These are phyloP conservation scores for Ophthalmolycus amberensis DNA, from an alignment of 2,113 vertebrate species.

Conservation along the genomic window DNA sequence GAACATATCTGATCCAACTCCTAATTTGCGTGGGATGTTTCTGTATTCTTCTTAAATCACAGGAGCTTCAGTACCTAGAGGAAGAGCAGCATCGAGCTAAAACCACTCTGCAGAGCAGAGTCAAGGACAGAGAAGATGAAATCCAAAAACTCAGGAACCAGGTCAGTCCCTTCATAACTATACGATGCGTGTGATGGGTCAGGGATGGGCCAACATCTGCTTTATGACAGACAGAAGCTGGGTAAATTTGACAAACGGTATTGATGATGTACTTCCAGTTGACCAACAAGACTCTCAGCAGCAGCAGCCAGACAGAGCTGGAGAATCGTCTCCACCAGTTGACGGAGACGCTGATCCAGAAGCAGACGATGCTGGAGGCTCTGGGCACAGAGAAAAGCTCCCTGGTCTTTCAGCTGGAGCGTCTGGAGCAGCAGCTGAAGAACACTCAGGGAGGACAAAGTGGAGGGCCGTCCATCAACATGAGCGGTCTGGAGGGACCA, in stretches of 20 bases:
- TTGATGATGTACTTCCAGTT: slow-evolving; percentile 79
- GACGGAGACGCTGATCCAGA: slow-evolving; percentile 98
- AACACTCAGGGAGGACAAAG: slow-evolving; percentile 81
- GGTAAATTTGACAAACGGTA: not conserved
- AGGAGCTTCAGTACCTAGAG: slow-evolving; percentile 94
- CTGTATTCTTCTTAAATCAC: slow-evolving; percentile 15
- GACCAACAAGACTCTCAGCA: slow-evolving; percentile 95
- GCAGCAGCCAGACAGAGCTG: slow-evolving; percentile 93
- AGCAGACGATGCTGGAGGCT: slow-evolving; percentile 98
- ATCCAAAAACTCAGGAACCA: slow-evolving; percentile 99
- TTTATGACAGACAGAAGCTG: not conserved
- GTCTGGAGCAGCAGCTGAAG: slow-evolving; percentile 93
- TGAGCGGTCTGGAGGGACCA: slow-evolving; percentile 86
- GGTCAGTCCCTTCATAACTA: slow-evolving; percentile 55
- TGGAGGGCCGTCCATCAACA: slow-evolving; percentile 89
- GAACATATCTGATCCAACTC: not conserved
- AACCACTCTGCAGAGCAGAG: slow-evolving; percentile 90
- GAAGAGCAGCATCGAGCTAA: slow-evolving; percentile 93
- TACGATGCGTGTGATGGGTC: not conserved
- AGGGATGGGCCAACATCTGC: not conserved
- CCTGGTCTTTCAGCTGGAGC: slow-evolving; percentile 94
- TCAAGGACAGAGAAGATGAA: slow-evolving; percentile 97
- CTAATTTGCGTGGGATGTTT: not conserved
- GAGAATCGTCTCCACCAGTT: slow-evolving; percentile 96
- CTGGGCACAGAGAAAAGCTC: slow-evolving; percentile 97